Evolutionary conservation across 1,140 invertebrate species (phyloP), one percentile per base, ranked within the genome.

Genomic region (Mizuhopecten yessoensis): DNA sequence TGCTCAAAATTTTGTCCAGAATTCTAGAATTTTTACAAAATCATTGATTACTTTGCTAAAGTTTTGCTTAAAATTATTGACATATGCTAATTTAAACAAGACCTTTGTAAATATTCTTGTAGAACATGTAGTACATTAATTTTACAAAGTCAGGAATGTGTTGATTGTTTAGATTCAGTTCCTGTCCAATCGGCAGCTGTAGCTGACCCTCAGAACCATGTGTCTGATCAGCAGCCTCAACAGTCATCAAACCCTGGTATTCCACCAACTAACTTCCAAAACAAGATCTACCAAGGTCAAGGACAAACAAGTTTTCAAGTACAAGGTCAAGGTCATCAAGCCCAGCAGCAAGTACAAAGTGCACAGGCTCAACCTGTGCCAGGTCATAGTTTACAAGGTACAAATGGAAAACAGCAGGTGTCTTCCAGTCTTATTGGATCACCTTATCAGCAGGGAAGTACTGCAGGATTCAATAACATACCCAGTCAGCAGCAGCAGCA

Each of bases 261-360:
- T 17, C 57, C 23, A 75, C 57, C 57, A 75, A 75, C 23, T 17
- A 75, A 75, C 57, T 75, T 75, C 57, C 57, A 75, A 75, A 29
- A 29, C 57, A 75, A 75, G n/a, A 1, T 75, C 29, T 75, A 75
- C 57, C 57, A 75, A 75, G 57, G 57, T 75, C 57, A 75, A 11
- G 45, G 45, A 57, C 45, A 9, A 57, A 2, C 7, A 57, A 17
- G 45, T 15, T 17, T 11, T 15, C 57, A n/a, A 29, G 57, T 75
- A 75, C 57, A 75, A 75, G 57, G 57, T 75, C 57, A 75, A 75
- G 57, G 57, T 75, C 29, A 75, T 75, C 57, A 75, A 17, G n/a
- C 57, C n/a, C 23, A 75, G 57, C 57, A 75, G 23, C 57, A 75
- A 75, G n/a, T 75, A 29, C 57, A 75, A n/a, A 75, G 23, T 75